These are phyloP conservation scores for Ceratosolen solmsi DNA, from an alignment of 1,140 invertebrate genomes.

Conservation along the genomic window DNA sequence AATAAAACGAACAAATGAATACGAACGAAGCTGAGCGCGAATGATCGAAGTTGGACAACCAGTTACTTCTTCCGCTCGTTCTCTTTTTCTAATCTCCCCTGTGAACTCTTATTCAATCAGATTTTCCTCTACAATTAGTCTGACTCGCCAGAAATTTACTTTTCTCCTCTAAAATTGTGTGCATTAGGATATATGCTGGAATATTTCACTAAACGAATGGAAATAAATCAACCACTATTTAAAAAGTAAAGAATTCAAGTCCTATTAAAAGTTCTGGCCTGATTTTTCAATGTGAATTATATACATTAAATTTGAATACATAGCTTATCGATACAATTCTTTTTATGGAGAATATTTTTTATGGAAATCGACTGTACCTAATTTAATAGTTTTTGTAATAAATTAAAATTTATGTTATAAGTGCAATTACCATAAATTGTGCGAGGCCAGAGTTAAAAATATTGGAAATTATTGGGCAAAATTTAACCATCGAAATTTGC, in stretches of 20 bases:
- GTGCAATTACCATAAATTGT: too few relatives aligned
- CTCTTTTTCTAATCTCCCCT: slow-evolving; percentile 7
- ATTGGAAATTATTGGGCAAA: too few relatives aligned
- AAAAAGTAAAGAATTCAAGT: background rate
- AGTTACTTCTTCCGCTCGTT: background rate
- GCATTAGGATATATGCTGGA: background rate
- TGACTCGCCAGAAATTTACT: slow-evolving; percentile 1
- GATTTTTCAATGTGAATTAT: background rate
- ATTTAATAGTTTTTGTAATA: too few relatives aligned
- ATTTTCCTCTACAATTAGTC: slow-evolving; percentile 26
- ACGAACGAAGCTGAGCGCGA: slow-evolving; percentile 1
- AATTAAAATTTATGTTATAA: too few relatives aligned
- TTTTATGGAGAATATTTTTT: too few relatives aligned
- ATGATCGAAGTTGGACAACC: slow-evolving; percentile 37
- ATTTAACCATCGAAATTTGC: too few relatives aligned
- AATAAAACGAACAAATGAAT: background rate
- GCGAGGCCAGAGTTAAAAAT: too few relatives aligned
- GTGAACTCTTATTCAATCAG: slow-evolving; percentile 29
- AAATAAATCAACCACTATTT: background rate
- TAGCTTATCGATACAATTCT: too few relatives aligned
- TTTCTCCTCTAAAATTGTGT: slow-evolving; percentile 1
- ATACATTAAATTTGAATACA: background rate
- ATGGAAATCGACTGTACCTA: too few relatives aligned
- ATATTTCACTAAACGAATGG: background rate
- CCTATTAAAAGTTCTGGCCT: background rate